Evolutionary conservation across 2,113 vertebrate species (phyloP).

Genomic region (Hippoglossus stenolepis): DNA sequence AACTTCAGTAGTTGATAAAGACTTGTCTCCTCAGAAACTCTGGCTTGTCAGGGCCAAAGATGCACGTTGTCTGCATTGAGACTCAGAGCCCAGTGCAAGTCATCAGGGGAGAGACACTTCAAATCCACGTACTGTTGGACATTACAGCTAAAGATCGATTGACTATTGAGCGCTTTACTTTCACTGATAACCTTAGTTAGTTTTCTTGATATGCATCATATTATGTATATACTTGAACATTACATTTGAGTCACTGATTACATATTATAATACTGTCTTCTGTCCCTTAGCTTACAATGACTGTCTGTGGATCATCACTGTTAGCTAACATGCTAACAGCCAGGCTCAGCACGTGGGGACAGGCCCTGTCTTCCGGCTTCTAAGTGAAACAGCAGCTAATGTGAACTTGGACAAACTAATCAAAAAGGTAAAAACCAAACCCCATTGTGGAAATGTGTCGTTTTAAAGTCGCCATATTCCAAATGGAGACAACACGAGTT

Average conservation of each 20-base stretch:
- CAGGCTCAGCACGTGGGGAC: slow-evolving; percentile 34
- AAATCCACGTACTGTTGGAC: not conserved
- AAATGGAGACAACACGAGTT: not conserved
- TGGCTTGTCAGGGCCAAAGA: slow-evolving; percentile 70
- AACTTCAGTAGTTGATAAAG: rapidly evolving
- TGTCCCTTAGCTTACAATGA: not conserved
- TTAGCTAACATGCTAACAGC: slow-evolving; percentile 24
- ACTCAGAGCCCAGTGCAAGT: slow-evolving; percentile 70
- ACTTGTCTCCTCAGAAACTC: slow-evolving; percentile 58
- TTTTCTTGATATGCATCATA: too few species aligned
- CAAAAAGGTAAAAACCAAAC: not conserved
- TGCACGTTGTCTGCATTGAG: slow-evolving; percentile 51
- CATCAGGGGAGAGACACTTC: slow-evolving; percentile 48
- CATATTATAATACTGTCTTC: not conserved
- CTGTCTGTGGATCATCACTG: not conserved
- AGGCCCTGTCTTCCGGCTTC: not conserved
- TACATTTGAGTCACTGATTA: too few species aligned
- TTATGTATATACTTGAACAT: too few species aligned
- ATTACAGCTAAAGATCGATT: not conserved
- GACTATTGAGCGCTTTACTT: too few species aligned
- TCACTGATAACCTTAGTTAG: too few species aligned
- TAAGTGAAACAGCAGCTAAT: too few species aligned
- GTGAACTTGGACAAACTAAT: rapidly evolving
- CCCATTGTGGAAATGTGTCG: rapidly evolving
- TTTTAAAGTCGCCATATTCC: rapidly evolving